Evolutionary conservation across 2,888 invertebrate genomes (phyloP), one percentile per base, ranked within the genome.

Genomic region (Caenorhabditis uteleia): DNA sequence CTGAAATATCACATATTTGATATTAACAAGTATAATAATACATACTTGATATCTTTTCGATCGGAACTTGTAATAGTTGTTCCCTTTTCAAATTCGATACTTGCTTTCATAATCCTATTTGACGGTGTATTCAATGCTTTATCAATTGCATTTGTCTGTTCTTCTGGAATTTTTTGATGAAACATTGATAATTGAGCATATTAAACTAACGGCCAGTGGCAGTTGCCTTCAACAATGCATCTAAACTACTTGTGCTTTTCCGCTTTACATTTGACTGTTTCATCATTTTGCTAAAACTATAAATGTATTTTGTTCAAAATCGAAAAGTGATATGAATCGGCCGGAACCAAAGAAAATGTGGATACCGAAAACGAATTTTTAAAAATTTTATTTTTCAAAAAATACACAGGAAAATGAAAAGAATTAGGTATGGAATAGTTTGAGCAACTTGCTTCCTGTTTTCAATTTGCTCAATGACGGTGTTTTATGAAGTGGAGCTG

Each of bases 401-500:
- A n/a, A 29, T 29, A 29, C 31, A 50, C 2, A 16, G 6, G 33
- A 50, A 42, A 29, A 26, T 29, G 4, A 21, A 34, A 43, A 26
- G n/a, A 18, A 25, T 33, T 18, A 54, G 12, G 51, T 74, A 51
- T 77, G 77, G 49, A 77, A 77, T 7, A 77, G 54, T 34, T 77
- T 77, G 10, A 77, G 43, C 8, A 77, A 49, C 39, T 77, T 77
- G 34, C 69, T 62, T 48, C 77, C 77, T 12, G 77, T 72, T 45
- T 74, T 77, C 39, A 70, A 50, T 61, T 76, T 77, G 40, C 65
- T 72, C 16, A 72, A 38, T 16, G 68, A 68, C 8, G 72, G 70
- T 7, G 69, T 68, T 53, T 75, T 75, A 45, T 70, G 72, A n/a
- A 70, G 68, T 18, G 59, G 61, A 10, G 57, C 49, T 6, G 71